Conservation (phyloP, 23 tunicate genomes). For the Diplosoma virens region DNA sequence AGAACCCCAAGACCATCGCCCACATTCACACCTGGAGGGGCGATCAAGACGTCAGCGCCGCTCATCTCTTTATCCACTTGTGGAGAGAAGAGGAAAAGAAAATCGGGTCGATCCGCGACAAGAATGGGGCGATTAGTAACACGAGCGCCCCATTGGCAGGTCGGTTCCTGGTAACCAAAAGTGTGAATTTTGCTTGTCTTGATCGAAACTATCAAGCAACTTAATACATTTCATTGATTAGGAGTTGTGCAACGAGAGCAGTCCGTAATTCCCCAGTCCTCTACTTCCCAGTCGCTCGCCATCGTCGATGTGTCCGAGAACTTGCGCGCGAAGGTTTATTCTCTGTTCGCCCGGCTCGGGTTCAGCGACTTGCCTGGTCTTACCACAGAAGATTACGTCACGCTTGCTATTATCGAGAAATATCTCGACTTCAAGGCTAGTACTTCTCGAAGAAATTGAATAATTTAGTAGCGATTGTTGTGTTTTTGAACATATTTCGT, state of each 20-base stretch:
- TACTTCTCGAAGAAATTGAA: neutral
- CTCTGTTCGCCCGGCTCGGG: slow-evolving; percentile 82
- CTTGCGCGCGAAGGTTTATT: slow-evolving; percentile 78
- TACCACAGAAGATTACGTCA: slow-evolving; percentile 86
- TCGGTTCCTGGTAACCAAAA: no score
- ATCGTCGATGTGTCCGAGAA: slow-evolving; percentile 91
- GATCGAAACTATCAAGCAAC: no score
- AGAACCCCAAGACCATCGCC: slow-evolving; percentile 86
- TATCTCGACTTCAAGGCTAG: slow-evolving; percentile 89
- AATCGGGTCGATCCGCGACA: slow-evolving; percentile 67
- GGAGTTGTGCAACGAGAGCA: slow-evolving; percentile 63
- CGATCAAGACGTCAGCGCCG: slow-evolving; percentile 53
- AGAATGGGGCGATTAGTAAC: slow-evolving; percentile 66
- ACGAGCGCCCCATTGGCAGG: slow-evolving; percentile 66
- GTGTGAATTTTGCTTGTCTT: no score
- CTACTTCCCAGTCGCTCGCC: slow-evolving; percentile 53
- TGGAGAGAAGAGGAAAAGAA: slow-evolving; percentile 95
- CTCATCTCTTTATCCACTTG: slow-evolving; percentile 75
- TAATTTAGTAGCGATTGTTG: no score
- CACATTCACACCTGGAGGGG: slow-evolving; percentile 98
- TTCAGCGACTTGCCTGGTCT: slow-evolving; percentile 96
- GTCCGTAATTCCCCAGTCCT: slow-evolving; percentile 53
- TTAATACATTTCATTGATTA: slow-evolving; percentile 21
- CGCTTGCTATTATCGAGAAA: slow-evolving; percentile 91
- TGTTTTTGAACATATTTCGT: no score